Percentiles rank a stretch among this genome's conserved stretches.
phyloP scores from a whole-genome alignment of 35 echinoderm and acorn worm species.

The Chiridota heheva region DNA sequence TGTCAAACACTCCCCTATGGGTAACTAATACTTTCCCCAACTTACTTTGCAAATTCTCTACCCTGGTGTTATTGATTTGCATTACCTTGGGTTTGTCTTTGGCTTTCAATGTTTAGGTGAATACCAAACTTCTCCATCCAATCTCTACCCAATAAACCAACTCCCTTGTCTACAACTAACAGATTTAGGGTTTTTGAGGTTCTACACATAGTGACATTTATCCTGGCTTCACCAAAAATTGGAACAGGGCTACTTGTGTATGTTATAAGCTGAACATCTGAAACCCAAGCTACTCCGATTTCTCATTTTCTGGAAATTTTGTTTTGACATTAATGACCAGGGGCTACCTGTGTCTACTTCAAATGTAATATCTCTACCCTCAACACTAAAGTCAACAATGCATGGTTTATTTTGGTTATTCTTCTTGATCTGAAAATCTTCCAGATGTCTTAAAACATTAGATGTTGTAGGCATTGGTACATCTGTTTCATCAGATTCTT shows the following conservation, averaged over 20 bases:
- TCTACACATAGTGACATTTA: not conserved
- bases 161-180: not conserved
- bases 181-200: not conserved
- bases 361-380: not conserved
- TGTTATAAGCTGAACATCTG: too few species aligned
- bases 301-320: not conserved
- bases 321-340: not conserved
- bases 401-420: not conserved
- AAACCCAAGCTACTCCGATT: too few species aligned
- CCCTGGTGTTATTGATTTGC: too few species aligned
- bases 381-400: not conserved
- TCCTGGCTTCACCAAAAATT: not conserved
- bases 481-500: too few species aligned
- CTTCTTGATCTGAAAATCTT: too few species aligned
- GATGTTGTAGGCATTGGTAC: too few species aligned
- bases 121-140: not conserved
- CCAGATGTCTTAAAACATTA: too few species aligned
- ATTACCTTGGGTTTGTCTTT: too few species aligned
- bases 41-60: too few species aligned
- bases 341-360: slow-evolving; percentile 1
- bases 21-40: too few species aligned
- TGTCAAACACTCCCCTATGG: not conserved
- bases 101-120: not conserved
- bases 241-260: too few species aligned
- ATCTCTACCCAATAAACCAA: not conserved